Percentiles rank a stretch among this genome's conserved stretches.
Conservation (phyloP, 2,888 invertebrate genomes). For the Druceiella hillmani region DNA sequence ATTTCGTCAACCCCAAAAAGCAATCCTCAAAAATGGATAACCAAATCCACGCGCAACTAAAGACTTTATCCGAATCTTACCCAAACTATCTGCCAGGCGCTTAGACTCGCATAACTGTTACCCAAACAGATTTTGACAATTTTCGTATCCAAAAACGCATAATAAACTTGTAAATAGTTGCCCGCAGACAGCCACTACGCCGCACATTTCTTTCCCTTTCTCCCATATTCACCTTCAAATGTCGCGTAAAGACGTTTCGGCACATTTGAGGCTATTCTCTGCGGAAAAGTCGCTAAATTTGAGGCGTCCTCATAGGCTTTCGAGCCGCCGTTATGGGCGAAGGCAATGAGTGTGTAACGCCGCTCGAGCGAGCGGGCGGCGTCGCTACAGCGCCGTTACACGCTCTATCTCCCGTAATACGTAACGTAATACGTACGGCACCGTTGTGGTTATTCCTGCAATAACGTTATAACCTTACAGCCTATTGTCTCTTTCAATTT, state of each 20-base stretch:
- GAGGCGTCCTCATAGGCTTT: slow-evolving; percentile 48
- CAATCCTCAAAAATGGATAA: too few species aligned
- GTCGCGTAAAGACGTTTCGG: slow-evolving; percentile 47
- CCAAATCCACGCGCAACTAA: too few species aligned
- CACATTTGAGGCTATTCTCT: slow-evolving; percentile 25
- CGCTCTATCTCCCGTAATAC: slow-evolving; percentile 38
- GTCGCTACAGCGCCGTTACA: slow-evolving; percentile 50
- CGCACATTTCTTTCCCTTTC: too few species aligned
- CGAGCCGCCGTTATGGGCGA: slow-evolving; percentile 48
- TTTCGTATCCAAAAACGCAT: too few species aligned
- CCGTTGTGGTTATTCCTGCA: slow-evolving; percentile 32
- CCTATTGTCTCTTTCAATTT: slow-evolving; percentile 54
- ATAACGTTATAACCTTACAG: slow-evolving; percentile 49
- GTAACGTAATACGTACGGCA: slow-evolving; percentile 35
- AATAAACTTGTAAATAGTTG: too few species aligned
- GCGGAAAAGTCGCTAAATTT: slow-evolving; percentile 48
- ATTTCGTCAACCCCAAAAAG: too few species aligned
- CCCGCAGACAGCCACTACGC: too few species aligned
- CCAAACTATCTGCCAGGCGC: too few species aligned
- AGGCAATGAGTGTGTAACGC: slow-evolving; percentile 35
- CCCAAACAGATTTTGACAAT: too few species aligned
- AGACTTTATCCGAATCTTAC: too few species aligned
- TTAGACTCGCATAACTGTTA: too few species aligned
- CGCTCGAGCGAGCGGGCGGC: slow-evolving; percentile 32
- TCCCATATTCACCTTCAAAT: slow-evolving; percentile 35